Percentiles rank a stretch among this genome's conserved stretches.
Evolutionary conservation across 2,888 invertebrate species (phyloP).

Genomic region (Sinhomidia bicolor): DNA sequence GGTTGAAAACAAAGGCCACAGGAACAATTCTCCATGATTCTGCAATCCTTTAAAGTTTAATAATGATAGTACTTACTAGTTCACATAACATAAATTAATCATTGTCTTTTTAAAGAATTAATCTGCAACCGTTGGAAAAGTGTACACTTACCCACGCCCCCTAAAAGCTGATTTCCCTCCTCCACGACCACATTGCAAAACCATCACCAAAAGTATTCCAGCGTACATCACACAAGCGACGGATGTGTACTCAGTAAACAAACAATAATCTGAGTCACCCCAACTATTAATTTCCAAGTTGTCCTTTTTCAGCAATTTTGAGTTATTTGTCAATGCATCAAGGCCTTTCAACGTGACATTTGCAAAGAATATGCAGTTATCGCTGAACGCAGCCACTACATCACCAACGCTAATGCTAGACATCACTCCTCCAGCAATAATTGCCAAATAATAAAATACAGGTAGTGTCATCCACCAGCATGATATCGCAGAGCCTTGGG

Average conservation of each 20-base stretch:
- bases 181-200: conserved; percentile 67
- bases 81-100: no score
- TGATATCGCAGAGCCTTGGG: conserved; percentile 48
- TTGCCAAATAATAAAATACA: conserved; percentile 53
- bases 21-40: conserved; percentile 77
- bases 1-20: conserved; percentile 69
- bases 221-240: conserved; percentile 68
- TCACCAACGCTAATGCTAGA: conserved; percentile 58
- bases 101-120: no score
- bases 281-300: conserved; percentile 25
- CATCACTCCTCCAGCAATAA: conserved; percentile 62
- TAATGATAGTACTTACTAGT: no score
- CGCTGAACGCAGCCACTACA: conserved; percentile 55
- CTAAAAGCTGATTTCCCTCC: conserved; percentile 62
- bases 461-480: conserved; percentile 67
- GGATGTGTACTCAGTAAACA: conserved; percentile 57
- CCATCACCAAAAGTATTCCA: conserved; percentile 64
- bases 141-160: conserved; percentile 36
- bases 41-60: conserved; percentile 68
- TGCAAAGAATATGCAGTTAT: conserved; percentile 62
- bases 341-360: conserved; percentile 47
- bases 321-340: conserved; percentile 37
- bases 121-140: not conserved
- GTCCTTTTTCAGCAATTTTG: conserved; percentile 11
- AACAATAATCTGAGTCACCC: conserved; percentile 52